phyloP scores from a whole-genome alignment of 1,140 invertebrate genomes.

The Lordiphosa stackelbergi region DNA sequence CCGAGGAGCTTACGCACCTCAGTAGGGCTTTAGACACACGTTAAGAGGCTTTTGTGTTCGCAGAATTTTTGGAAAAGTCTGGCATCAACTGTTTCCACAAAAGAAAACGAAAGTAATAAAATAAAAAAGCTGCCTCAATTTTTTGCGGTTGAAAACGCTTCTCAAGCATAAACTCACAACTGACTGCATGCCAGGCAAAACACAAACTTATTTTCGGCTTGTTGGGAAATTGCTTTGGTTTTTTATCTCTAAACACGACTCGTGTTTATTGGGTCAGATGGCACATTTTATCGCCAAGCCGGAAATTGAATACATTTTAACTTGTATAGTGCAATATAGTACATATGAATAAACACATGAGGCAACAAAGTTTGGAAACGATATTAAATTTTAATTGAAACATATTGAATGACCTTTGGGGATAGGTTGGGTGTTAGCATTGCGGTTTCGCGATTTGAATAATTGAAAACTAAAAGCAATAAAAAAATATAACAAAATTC shows the following conservation, averaged over 20 bases:
- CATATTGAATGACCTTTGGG: no score
- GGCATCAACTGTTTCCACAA: constrained; percentile 14
- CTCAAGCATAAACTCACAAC: no score
- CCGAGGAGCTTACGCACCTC: constrained; percentile 35
- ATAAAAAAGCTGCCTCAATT: not conserved
- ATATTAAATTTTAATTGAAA: constrained; percentile 11
- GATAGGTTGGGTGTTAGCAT: no score
- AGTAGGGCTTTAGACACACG: constrained; percentile 5
- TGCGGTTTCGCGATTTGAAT: no score
- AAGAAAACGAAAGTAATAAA: not conserved
- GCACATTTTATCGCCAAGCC: constrained; percentile 17
- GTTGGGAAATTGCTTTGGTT: constrained; percentile 1
- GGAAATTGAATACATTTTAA: constrained; percentile 36
- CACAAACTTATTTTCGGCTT: no score
- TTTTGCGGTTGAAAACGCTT: no score
- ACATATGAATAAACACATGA: constrained; percentile 1
- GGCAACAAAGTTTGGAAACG: not conserved
- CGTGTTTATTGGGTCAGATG: constrained; percentile 13
- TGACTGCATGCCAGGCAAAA: no score
- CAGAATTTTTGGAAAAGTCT: constrained; percentile 1
- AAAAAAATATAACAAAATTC: no score
- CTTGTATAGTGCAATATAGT: constrained; percentile 1
- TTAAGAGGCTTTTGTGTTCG: constrained; percentile 29
- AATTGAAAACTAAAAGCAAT: no score
- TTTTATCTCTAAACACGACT: constrained; percentile 9